Percentiles rank a stretch among this genome's conserved stretches.
These are phyloP conservation scores for Gallirallus australis DNA, from an alignment of 2,797 vertebrate genomes.

Conservation along the genomic window DNA sequence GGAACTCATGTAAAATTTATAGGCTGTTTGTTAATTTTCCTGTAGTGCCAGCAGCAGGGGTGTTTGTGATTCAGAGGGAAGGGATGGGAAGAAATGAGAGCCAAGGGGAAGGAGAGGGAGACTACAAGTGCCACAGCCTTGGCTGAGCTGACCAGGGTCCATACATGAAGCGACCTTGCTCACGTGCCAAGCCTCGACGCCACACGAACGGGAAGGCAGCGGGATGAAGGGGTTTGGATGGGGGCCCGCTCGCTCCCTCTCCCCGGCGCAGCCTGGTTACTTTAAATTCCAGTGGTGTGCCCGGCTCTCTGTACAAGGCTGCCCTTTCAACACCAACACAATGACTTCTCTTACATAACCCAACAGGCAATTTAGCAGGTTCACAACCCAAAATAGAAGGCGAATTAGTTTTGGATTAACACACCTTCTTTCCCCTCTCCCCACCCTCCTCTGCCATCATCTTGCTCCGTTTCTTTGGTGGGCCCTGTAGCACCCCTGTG, in stretches of 20 bases:
- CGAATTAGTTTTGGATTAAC: conserved; percentile 3
- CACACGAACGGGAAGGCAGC: conserved; percentile 55
- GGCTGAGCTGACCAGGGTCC: background rate
- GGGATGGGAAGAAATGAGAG: background rate
- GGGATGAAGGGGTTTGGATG: conserved; percentile 70
- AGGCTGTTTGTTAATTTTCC: conserved; percentile 78
- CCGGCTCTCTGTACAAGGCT: conserved; percentile 31
- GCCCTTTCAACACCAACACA: conserved; percentile 70
- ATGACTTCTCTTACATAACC: conserved; percentile 70
- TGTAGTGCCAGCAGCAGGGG: conserved; percentile 56
- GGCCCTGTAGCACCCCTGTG: background rate
- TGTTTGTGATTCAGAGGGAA: background rate
- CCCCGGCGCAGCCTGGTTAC: background rate
- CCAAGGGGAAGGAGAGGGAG: background rate
- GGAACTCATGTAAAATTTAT: conserved; percentile 82
- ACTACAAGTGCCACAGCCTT: background rate
- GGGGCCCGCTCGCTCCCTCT: conserved; percentile 8
- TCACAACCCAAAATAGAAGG: conserved; percentile 30
- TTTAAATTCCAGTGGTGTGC: conserved; percentile 67
- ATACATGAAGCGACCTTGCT: conserved; percentile 32
- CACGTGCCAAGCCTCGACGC: background rate
- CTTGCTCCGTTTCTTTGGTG: background rate
- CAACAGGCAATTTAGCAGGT: conserved; percentile 45
- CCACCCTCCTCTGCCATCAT: background rate
- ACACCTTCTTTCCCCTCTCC: background rate